Percentiles rank a stretch among this genome's conserved stretches.
These are phyloP conservation scores for Nyleta sp. DNA, from an alignment of 2,888 invertebrate genomes.

Conservation along the genomic window DNA sequence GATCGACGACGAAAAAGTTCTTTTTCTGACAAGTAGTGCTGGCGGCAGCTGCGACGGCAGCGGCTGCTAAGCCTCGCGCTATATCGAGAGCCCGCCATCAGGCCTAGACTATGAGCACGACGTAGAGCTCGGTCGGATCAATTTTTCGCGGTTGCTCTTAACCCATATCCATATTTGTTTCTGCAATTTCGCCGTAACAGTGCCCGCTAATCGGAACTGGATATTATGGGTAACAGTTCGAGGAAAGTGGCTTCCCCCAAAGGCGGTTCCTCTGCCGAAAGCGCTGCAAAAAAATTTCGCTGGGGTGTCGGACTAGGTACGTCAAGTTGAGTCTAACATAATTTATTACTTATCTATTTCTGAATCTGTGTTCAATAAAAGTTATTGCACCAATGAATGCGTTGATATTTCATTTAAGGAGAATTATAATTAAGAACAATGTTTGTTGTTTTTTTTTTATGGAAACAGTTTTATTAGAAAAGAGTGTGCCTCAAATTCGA, in stretches of 20 bases:
- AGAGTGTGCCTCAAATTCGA: no score
- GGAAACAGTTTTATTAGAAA: no score
- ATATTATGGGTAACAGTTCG: conserved; percentile 86
- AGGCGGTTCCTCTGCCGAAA: conserved; percentile 84
- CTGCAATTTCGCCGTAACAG: not conserved
- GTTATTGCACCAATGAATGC: no score
- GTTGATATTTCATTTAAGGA: no score
- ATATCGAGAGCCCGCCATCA: conserved; percentile 74
- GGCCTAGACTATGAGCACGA: conserved; percentile 50
- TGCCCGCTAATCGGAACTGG: not conserved
- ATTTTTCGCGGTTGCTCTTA: conserved; percentile 23
- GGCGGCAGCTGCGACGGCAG: conserved; percentile 23
- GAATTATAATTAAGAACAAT: no score
- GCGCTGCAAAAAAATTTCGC: conserved; percentile 87
- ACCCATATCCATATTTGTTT: conserved; percentile 32
- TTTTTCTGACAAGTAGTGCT: conserved; percentile 63
- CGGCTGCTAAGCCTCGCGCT: conserved; percentile 65
- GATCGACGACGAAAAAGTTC: conserved; percentile 67
- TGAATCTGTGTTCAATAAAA: not conserved
- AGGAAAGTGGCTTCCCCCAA: conserved; percentile 84
- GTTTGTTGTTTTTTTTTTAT: no score
- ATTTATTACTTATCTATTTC: conserved; percentile 5
- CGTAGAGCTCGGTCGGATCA: conserved; percentile 34
- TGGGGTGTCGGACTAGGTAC: conserved; percentile 93
- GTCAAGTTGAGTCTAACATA: conserved; percentile 50